These are phyloP conservation scores for Lepidotrigona ventralis DNA, from an alignment of 1,140 invertebrate species.

Conservation along the genomic window DNA sequence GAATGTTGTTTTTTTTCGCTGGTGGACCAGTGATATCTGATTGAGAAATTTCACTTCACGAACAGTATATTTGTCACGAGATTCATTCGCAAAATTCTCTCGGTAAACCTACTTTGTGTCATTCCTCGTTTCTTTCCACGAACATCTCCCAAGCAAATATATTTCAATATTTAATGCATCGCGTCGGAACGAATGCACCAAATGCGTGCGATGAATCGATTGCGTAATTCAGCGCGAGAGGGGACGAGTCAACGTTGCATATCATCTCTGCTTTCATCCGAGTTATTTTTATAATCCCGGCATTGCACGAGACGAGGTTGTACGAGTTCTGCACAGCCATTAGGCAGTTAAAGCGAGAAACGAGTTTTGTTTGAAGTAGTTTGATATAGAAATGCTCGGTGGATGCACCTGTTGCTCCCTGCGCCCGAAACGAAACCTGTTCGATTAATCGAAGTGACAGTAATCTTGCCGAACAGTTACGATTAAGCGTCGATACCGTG, in stretches of 20 bases:
- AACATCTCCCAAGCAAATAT: background rate
- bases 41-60: too few species aligned
- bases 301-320: background rate
- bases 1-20: too few species aligned
- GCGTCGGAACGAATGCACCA: background rate
- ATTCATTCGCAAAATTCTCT: too few species aligned
- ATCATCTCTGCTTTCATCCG: background rate
- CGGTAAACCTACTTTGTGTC: too few species aligned
- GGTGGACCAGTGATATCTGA: too few species aligned
- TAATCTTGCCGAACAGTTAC: constrained; percentile 31
- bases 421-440: constrained; percentile 37
- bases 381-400: constrained; percentile 37
- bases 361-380: constrained; percentile 34
- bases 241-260: background rate
- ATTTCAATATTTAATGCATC: background rate
- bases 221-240: background rate
- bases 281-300: background rate
- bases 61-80: too few species aligned
- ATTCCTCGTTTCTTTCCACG: too few species aligned
- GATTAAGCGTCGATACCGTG: constrained; percentile 26
- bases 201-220: background rate
- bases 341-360: background rate
- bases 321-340: background rate
- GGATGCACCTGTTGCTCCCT: constrained; percentile 47
- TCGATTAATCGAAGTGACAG: constrained; percentile 50